Percentiles rank a stretch among this genome's conserved stretches.
phyloP scores from a whole-genome alignment of 2,888 invertebrate species.

The Synergus itoensis region DNA sequence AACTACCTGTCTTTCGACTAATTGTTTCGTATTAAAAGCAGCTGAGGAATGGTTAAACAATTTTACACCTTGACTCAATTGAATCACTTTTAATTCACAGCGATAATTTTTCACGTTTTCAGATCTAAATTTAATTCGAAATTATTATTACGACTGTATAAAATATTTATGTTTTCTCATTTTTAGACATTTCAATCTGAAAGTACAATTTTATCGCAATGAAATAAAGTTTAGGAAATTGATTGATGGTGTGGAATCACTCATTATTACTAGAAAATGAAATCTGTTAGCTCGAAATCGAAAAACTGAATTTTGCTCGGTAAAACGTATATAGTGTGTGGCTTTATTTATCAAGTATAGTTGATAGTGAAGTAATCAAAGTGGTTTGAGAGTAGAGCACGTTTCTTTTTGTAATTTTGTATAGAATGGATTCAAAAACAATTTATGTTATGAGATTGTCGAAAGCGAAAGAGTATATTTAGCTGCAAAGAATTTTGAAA shows the following conservation, averaged over 20 bases:
- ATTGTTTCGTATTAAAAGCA: conserved; percentile 21
- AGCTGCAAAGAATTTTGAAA: background rate
- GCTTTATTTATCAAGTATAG: background rate
- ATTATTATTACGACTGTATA: too few relatives aligned
- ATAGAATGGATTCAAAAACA: background rate
- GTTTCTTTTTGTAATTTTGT: conserved; percentile 10
- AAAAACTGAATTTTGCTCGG: conserved; percentile 10
- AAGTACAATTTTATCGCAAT: background rate
- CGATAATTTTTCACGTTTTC: background rate
- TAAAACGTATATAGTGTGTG: background rate
- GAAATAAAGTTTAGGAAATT: background rate
- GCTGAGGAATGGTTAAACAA: background rate
- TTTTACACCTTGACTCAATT: background rate
- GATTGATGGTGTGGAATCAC: background rate
- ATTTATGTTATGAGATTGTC: background rate
- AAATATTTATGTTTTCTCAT: background rate
- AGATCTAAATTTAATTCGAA: background rate
- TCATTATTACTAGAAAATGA: background rate
- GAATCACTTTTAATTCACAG: background rate
- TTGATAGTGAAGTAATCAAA: background rate
- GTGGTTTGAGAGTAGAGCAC: background rate
- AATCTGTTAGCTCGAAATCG: conserved; percentile 23
- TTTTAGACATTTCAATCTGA: background rate
- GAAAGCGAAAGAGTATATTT: background rate
- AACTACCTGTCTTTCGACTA: conserved; percentile 37